A percentile compares a stretch with the other conserved stretches of the same genome.
Conservation (phyloP, 2,113 vertebrate genomes). For the Corynorhinus townsendii region DNA sequence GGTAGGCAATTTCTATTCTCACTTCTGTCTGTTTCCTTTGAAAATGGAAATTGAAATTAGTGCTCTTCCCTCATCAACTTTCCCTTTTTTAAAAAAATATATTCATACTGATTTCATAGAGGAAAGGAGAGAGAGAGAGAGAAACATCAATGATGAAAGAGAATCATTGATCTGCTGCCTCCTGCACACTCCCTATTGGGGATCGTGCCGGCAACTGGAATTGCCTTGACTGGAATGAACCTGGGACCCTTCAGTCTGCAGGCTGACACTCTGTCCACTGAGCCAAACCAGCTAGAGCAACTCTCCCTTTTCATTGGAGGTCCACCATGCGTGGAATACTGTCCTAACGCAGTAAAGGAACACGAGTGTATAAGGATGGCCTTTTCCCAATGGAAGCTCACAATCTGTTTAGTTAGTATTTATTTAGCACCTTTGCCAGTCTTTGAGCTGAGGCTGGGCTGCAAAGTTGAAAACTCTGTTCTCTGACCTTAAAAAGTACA, state of each 20-base stretch:
- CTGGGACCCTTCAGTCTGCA: too few relatives aligned
- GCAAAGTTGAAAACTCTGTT: neutral
- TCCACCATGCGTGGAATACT: neutral
- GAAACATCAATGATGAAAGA: too few relatives aligned
- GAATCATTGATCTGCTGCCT: too few relatives aligned
- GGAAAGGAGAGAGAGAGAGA: too few relatives aligned
- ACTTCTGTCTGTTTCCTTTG: slow-evolving; percentile 1
- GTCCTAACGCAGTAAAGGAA: neutral
- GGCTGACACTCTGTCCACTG: too few relatives aligned
- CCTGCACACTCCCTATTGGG: too few relatives aligned
- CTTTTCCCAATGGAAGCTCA: neutral
- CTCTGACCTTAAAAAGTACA: neutral
- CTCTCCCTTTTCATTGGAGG: neutral
- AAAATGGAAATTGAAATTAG: neutral
- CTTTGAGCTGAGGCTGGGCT: neutral
- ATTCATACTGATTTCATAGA: too few relatives aligned
- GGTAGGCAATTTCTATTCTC: neutral
- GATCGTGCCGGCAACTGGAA: too few relatives aligned
- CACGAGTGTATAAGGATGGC: neutral
- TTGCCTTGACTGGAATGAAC: too few relatives aligned
- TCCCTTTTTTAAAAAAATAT: neutral
- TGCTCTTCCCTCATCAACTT: neutral
- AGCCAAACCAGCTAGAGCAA: too few relatives aligned
- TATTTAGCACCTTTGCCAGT: neutral
- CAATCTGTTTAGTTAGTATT: neutral